phyloP scores from a whole-genome alignment of 2,888 invertebrate species.

The Synanthedon andrenaeformis region DNA sequence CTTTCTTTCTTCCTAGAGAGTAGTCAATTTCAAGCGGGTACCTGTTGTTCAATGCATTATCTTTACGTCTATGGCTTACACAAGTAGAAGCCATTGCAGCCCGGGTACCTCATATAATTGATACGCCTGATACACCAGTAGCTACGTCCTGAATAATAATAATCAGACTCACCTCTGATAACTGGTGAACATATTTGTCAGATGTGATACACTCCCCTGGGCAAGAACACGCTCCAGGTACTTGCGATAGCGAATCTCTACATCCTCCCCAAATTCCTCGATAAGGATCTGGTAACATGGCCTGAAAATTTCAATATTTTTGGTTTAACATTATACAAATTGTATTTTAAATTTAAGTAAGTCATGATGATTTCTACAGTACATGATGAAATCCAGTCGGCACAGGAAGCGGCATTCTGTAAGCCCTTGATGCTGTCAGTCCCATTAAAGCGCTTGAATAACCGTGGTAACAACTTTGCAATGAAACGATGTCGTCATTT shows the following conservation, averaged over 20 bases:
- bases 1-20: no score
- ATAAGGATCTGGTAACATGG: constrained; percentile 93
- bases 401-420: constrained; percentile 80
- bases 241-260: constrained; percentile 87
- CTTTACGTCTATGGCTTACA: no score
- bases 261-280: constrained; percentile 95
- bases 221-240: constrained; percentile 77
- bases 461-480: constrained; percentile 94
- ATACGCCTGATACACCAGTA: no score
- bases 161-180: constrained; percentile 63
- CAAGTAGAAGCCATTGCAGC: no score
- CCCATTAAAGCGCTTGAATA: constrained; percentile 88
- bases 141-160: no score
- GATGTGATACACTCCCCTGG: constrained; percentile 76
- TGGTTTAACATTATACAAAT: background rate
- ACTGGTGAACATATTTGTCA: constrained; percentile 84
- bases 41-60: no score
- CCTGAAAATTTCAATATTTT: constrained; percentile 48
- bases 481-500: constrained; percentile 84
- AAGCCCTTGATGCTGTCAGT: constrained; percentile 81
- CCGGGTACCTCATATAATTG: no score
- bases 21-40: no score
- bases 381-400: constrained; percentile 85
- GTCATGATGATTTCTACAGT: constrained; percentile 12
- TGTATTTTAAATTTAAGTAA: background rate